Evolutionary conservation across 2,113 vertebrate species (phyloP), one percentile per base, ranked within the genome.

Genomic region (Danionella cerebrum): DNA sequence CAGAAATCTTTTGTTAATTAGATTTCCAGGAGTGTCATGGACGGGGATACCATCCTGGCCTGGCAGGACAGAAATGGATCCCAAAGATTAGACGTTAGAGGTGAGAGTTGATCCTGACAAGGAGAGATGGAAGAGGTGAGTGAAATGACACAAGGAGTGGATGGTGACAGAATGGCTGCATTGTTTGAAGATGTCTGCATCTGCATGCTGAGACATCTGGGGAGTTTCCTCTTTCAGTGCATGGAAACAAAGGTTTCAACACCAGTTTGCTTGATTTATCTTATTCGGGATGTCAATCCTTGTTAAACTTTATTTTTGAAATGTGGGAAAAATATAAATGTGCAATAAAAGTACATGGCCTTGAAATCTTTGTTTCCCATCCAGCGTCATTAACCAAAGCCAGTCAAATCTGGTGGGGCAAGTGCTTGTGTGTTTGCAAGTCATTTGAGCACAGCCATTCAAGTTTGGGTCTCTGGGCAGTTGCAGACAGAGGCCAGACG

Each of bases 1-100:
- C 86, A 93, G 88, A 91, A 85, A 91, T 89, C 88, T 79, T 69
- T 72, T 79, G 90, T 96, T 95, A 95, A 86, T 90, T 85, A 85
- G 89, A 84, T 90, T 86, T 88, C 83, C 74, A 72, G 22, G 25
- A 74, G 79, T 85, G 82, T 81, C 71, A 88, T 85, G 84, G 31
- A 64, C 65, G 65, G 58, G 74, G 83, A 90, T 88, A 80, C 78
- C 85, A 87, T 87, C 85, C 82, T 80, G 52, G 76, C 75, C 67
- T 62, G 1, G 45, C 38, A 29, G 62, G 78, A 65, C 63, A 76
- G 76, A 81, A 84, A 89, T 86, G 84, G 80, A 85, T 86, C 83
- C 38, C 58, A 48, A 78, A 80, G 80, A 75, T 78, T 42, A 68
- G 24, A 65, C 65, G 53, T 58, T 29, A 57, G 68, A 62, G 25